Percentiles rank a stretch among this genome's conserved stretches.
These are phyloP conservation scores for Scortum barcoo DNA, from an alignment of 2,113 vertebrate species.

Conservation along the genomic window DNA sequence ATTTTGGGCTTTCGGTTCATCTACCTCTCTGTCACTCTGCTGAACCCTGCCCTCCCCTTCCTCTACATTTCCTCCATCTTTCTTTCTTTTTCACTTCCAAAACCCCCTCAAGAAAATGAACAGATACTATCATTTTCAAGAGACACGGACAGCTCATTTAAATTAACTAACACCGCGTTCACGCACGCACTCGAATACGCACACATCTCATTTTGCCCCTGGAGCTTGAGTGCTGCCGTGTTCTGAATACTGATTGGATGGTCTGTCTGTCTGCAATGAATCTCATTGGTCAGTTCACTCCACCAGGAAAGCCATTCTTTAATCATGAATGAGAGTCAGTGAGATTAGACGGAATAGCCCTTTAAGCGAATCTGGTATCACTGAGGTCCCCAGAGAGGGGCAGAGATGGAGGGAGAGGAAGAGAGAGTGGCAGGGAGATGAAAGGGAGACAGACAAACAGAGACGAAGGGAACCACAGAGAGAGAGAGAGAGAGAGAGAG, in stretches of 20 bases:
- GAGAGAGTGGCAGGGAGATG: constrained; percentile 21
- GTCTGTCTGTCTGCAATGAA: constrained; percentile 42
- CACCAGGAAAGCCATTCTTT: constrained; percentile 63
- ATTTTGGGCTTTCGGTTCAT: constrained; percentile 26
- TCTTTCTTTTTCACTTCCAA: constrained; percentile 9
- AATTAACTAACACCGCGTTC: constrained; percentile 36
- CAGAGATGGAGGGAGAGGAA: constrained; percentile 27
- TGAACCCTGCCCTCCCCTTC: background rate
- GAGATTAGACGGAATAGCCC: constrained; percentile 75
- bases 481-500: constrained; percentile 36
- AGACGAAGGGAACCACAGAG: constrained; percentile 24
- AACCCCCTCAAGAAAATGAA: constrained; percentile 46
- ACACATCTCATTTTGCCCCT: constrained; percentile 27
- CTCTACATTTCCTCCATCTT: constrained; percentile 1
- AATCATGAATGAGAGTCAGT: constrained; percentile 72
- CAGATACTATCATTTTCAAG: constrained; percentile 51
- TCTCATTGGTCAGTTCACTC: constrained; percentile 69
- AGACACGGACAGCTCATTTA: constrained; percentile 52
- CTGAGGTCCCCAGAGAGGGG: constrained; percentile 59
- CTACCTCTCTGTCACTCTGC: constrained; percentile 23
- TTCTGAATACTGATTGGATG: constrained; percentile 59
- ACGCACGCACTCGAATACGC: constrained; percentile 22
- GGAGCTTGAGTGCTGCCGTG: constrained; percentile 50
- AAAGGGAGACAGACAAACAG: constrained; percentile 53
- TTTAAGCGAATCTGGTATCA: constrained; percentile 76